phyloP scores from a whole-genome alignment of 1,140 invertebrate genomes.

The Polyergus mexicanus region DNA sequence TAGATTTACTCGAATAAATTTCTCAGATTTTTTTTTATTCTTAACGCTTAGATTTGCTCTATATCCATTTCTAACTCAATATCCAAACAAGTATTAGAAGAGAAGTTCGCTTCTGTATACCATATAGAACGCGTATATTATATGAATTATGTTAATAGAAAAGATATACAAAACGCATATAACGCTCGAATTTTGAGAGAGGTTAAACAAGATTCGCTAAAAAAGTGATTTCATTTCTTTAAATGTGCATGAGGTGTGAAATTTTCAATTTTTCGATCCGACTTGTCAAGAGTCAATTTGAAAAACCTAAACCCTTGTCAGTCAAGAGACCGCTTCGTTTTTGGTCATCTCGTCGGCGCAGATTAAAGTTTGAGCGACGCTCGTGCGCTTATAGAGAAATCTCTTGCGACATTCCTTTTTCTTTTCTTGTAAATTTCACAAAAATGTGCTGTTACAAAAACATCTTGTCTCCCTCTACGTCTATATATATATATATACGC shows the following conservation, averaged over 20 bases:
- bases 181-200: not conserved
- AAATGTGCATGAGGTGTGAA: not conserved
- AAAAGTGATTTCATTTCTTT: not conserved
- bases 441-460: conserved; percentile 52
- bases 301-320: conserved; percentile 24
- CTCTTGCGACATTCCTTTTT: not conserved
- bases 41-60: not conserved
- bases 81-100: not conserved
- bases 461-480: conserved; percentile 3
- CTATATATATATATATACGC: not conserved
- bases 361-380: not conserved
- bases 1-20: not conserved
- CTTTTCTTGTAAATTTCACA: conserved; percentile 25
- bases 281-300: not conserved
- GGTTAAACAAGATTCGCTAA: conserved; percentile 2
- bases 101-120: not conserved
- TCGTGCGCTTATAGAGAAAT: not conserved
- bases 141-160: not conserved
- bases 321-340: not conserved
- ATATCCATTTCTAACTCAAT: not conserved
- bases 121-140: not conserved
- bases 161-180: conserved; percentile 26
- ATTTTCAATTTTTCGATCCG: not conserved
- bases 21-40: not conserved
- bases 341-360: conserved; percentile 28